Conservation (phyloP, 2,888 invertebrate genomes). For the Serripes groenlandicus region DNA sequence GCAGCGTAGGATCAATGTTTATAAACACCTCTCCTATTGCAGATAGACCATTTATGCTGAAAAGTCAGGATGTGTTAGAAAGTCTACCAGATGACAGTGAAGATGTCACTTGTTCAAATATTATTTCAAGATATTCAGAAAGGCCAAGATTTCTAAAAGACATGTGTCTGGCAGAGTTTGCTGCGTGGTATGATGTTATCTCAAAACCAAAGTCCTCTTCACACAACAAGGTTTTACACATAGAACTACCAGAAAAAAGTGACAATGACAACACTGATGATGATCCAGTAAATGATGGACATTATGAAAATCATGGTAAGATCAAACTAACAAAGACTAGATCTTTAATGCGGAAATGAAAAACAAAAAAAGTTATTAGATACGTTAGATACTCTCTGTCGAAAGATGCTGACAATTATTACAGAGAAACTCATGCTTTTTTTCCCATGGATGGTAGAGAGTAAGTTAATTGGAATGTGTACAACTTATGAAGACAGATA, state of each 20-base stretch:
- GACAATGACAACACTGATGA: neutral
- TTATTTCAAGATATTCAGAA: constrained; percentile 31
- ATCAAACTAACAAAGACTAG: constrained; percentile 1
- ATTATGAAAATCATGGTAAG: constrained; percentile 2
- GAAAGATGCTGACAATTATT: constrained; percentile 55
- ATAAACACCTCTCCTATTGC: constrained; percentile 14
- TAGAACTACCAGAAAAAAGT: neutral
- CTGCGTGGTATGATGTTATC: neutral
- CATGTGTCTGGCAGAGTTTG: constrained; percentile 38
- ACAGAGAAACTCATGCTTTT: constrained; percentile 72
- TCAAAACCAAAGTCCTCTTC: neutral
- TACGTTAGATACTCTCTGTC: constrained; percentile 43
- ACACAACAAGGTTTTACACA: neutral
- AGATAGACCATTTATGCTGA: constrained; percentile 31
- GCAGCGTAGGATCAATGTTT: constrained; percentile 18
- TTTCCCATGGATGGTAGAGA: constrained; percentile 75
- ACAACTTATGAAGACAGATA: constrained; percentile 48
- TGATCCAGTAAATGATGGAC: neutral
- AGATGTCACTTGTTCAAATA: constrained; percentile 34
- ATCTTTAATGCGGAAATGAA: neutral
- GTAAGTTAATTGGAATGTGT: constrained; percentile 29
- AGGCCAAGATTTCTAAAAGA: neutral
- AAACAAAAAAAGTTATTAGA: neutral
- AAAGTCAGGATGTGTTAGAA: constrained; percentile 23
- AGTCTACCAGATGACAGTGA: constrained; percentile 27